Evolutionary conservation across 2,797 vertebrate genomes (phyloP).

Genomic region (Propithecus deckenii): DNA sequence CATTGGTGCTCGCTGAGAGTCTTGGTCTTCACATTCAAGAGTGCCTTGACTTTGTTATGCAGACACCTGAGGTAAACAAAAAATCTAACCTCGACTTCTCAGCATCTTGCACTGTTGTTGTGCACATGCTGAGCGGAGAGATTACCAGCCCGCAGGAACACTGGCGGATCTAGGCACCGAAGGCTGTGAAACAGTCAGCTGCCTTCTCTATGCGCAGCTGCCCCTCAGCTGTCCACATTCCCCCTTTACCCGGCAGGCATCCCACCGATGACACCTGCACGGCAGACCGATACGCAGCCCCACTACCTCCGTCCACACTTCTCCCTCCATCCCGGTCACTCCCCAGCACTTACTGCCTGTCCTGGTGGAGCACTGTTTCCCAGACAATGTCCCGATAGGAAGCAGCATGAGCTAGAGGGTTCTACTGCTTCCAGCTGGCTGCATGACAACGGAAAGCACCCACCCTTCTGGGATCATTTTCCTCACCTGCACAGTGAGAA

Average conservation of each 20-base stretch:
- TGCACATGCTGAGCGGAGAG: background rate
- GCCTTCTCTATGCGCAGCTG: background rate
- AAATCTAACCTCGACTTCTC: background rate
- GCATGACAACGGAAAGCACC: background rate
- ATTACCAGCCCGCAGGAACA: background rate
- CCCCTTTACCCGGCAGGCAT: background rate
- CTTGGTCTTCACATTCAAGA: background rate
- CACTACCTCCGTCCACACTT: background rate
- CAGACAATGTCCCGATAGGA: background rate
- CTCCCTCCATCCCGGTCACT: background rate
- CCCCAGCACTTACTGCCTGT: background rate
- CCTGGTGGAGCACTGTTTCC: background rate
- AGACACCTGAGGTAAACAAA: background rate
- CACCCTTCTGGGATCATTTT: background rate
- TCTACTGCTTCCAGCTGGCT: no score
- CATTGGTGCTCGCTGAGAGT: background rate
- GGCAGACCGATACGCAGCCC: background rate
- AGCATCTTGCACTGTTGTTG: no score
- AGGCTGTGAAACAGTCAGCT: background rate
- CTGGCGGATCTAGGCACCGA: fast-evolving
- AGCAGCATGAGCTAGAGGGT: no score
- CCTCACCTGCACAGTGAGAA: background rate
- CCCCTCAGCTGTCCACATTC: background rate
- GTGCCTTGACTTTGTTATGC: background rate
- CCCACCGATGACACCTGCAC: background rate